These are phyloP conservation scores for Drosophila nr. perissopoda DNA, from an alignment of 2,888 invertebrate species.

Conservation along the genomic window DNA sequence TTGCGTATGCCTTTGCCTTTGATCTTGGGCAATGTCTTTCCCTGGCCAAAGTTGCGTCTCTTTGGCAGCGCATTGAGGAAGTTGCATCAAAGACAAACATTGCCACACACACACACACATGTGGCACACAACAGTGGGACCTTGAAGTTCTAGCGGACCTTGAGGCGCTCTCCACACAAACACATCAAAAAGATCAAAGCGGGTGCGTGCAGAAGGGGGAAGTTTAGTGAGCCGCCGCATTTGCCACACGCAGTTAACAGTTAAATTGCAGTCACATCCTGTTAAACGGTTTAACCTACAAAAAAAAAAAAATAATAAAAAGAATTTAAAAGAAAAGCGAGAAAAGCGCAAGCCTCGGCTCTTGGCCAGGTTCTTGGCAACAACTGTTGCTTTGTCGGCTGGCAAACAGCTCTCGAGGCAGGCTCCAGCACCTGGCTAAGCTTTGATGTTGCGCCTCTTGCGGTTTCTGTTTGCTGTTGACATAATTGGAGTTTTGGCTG, in stretches of 20 bases:
- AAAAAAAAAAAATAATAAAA: slow-evolving; percentile 32
- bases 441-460: slow-evolving; percentile 73
- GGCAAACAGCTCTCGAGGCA: slow-evolving; percentile 37
- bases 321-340: neutral
- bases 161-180: slow-evolving; percentile 62
- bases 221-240: slow-evolving; percentile 39
- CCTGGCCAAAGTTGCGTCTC: slow-evolving; percentile 60
- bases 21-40: slow-evolving; percentile 62
- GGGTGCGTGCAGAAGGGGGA: slow-evolving; percentile 4
- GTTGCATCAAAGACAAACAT: slow-evolving; percentile 79
- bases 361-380: slow-evolving; percentile 50
- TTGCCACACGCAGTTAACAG: slow-evolving; percentile 65
- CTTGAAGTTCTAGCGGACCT: slow-evolving; percentile 76
- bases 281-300: slow-evolving; percentile 77
- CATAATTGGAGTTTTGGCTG: slow-evolving; percentile 78
- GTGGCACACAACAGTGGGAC: slow-evolving; percentile 55
- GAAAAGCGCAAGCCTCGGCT: slow-evolving; percentile 36
- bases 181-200: slow-evolving; percentile 71
- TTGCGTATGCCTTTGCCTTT: slow-evolving; percentile 74
- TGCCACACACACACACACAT: slow-evolving; percentile 30
- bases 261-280: slow-evolving; percentile 69
- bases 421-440: slow-evolving; percentile 49
- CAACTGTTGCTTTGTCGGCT: slow-evolving; percentile 60
- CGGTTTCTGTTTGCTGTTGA: slow-evolving; percentile 63
- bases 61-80: slow-evolving; percentile 75